Percentiles rank a stretch among this genome's conserved stretches.
Evolutionary conservation across 2,888 invertebrate species (phyloP).

Genomic region (Beris morrisii): DNA sequence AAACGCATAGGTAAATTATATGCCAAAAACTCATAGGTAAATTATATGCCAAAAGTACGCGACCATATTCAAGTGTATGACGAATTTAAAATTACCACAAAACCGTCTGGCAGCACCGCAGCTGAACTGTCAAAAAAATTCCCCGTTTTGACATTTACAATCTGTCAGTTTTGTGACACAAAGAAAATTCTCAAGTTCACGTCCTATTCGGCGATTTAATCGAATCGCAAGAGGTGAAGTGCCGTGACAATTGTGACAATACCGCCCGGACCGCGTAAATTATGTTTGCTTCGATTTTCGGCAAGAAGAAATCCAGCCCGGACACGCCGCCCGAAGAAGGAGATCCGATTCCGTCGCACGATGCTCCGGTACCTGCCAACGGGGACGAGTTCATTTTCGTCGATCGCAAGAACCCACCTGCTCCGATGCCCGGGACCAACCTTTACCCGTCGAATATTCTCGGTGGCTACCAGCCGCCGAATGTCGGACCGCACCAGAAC

Average conservation of each 20-base stretch:
- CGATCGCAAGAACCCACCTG: slow-evolving; percentile 16
- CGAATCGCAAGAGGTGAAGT: no score
- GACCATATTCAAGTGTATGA: neutral
- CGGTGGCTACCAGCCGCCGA: neutral
- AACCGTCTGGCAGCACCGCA: no score
- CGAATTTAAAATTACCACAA: neutral
- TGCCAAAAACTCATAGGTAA: no score
- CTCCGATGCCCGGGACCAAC: slow-evolving; percentile 2
- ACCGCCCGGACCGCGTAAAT: no score
- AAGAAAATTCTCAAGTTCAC: slow-evolving; percentile 6
- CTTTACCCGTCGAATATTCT: slow-evolving; percentile 30
- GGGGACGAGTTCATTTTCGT: slow-evolving; percentile 35
- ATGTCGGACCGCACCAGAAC: neutral
- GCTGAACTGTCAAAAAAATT: no score
- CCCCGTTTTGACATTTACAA: slow-evolving; percentile 2
- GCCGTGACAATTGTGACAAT: no score
- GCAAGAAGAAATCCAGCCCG: slow-evolving; percentile 30
- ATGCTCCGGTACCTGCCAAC: neutral
- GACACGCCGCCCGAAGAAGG: slow-evolving; percentile 30
- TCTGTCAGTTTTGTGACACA: neutral
- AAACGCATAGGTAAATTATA: no score
- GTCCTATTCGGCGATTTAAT: no score
- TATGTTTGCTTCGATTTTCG: slow-evolving; percentile 36
- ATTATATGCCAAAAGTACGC: neutral
- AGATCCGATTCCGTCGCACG: slow-evolving; percentile 34